These are phyloP conservation scores for Lagenorhynchus albirostris DNA, from an alignment of 2,113 vertebrate genomes.

Conservation along the genomic window DNA sequence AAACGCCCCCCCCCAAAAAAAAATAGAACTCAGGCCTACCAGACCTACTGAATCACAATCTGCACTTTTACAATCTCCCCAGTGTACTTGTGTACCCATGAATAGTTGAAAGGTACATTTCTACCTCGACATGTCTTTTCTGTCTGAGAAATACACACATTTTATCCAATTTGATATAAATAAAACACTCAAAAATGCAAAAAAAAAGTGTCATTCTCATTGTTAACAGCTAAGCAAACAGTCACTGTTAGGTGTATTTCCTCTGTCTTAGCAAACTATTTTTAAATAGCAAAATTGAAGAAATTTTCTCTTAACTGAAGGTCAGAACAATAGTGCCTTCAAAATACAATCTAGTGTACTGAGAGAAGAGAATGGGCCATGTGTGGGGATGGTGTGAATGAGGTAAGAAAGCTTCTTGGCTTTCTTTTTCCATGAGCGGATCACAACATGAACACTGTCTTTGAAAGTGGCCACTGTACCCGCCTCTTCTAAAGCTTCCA, in stretches of 20 bases:
- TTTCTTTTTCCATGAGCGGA: background rate
- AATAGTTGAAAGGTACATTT: too few relatives aligned
- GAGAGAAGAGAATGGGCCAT: background rate
- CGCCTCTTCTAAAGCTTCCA: background rate
- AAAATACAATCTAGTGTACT: background rate
- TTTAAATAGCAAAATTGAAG: background rate
- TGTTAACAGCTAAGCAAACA: background rate
- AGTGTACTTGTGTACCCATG: too few relatives aligned
- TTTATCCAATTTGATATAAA: too few relatives aligned
- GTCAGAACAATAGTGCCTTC: background rate
- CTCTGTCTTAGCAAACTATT: background rate
- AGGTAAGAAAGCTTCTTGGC: background rate
- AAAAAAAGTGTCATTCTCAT: background rate
- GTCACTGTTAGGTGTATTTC: background rate
- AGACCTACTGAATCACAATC: too few relatives aligned
- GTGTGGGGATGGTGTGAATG: accelerated
- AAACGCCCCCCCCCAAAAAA: too few relatives aligned
- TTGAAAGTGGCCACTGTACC: background rate
- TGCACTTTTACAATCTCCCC: too few relatives aligned
- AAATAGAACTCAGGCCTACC: too few relatives aligned
- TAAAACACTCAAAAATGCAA: too few relatives aligned
- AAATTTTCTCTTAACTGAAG: background rate
- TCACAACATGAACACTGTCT: background rate
- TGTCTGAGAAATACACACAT: too few relatives aligned
- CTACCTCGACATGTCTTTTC: too few relatives aligned